phyloP scores from a whole-genome alignment of 2,797 vertebrate species.

The Fringilla coelebs region DNA sequence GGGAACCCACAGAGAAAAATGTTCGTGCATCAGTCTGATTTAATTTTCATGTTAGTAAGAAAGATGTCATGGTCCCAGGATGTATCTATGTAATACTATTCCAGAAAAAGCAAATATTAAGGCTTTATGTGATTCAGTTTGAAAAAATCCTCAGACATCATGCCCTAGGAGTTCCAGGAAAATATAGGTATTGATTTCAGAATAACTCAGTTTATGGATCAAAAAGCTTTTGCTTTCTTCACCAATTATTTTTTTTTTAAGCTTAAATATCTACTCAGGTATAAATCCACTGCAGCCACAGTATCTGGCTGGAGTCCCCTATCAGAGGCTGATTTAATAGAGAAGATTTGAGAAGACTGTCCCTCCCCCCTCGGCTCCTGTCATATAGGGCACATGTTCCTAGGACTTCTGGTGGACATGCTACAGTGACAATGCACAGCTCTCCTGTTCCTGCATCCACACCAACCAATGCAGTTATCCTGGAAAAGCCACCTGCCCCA shows the following conservation, averaged over 20 bases:
- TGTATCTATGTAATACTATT: neutral
- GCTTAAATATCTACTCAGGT: neutral
- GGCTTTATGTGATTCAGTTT: slow-evolving; percentile 45
- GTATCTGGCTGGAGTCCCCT: neutral
- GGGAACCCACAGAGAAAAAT: neutral
- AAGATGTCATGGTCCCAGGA: neutral
- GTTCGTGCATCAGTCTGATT: neutral
- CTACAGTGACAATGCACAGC: neutral
- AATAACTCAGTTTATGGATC: slow-evolving; percentile 22
- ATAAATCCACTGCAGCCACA: neutral
- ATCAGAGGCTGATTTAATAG: neutral
- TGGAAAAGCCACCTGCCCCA: neutral
- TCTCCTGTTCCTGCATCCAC: neutral
- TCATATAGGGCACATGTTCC: neutral
- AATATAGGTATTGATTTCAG: slow-evolving; percentile 56
- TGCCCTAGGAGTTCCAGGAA: slow-evolving; percentile 43
- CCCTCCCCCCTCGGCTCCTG: neutral
- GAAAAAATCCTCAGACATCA: slow-evolving; percentile 40
- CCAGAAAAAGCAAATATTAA: neutral
- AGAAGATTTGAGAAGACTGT: neutral
- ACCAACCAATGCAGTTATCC: neutral
- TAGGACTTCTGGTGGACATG: neutral
- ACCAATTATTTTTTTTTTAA: neutral
- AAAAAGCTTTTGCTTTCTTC: slow-evolving; percentile 33
- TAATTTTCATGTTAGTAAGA: neutral